Evolutionary conservation across 1,140 invertebrate genomes (phyloP), one percentile per base, ranked within the genome.

Genomic region (Aplysia californica): DNA sequence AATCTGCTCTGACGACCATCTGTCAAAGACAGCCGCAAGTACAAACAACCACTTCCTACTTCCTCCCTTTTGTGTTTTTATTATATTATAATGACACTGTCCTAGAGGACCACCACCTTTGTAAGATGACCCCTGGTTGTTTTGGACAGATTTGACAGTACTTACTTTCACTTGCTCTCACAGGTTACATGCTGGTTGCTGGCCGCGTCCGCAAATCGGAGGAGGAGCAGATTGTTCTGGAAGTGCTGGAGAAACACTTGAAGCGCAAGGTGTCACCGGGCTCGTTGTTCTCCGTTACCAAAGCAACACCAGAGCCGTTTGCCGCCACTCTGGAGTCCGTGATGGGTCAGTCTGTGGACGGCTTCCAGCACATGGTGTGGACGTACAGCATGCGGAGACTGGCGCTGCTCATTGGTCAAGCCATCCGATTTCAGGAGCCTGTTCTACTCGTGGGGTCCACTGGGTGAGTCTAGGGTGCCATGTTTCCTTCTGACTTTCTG

Each of bases 361-460:
- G 80, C 10, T 96, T 96, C 86, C 88, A 92, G 23, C 95, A 98
- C 83, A 92, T 99, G 39, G 97, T 98, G 0, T 98, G 97, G 97
- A 99, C 97, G 0, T 94, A 93, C 76, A 94, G 95, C 81, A 96
- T 98, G 94, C 92, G 96, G 76, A 91, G 96, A 87, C 92, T 99
- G 87, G 96, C 95, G 4, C 95, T 99, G n/a, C 90, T 99, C 6
- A 94, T 97, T 26, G 94, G 94, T 38, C 89, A 98, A 90, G 95
- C 97, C 0, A 93, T 97, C 78, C 92, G 94, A 80, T 99, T 97
- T 82, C 93, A 95, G 81, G 98, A 99, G 87, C 98, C 98, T 0
- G 94, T 99, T 2, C 89, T 99, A 15, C 89, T 99, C 29, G 96
- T 99, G 10, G 98, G 98, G 61, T 97, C 98, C 88, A 99, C 98